Evolutionary conservation across 2,797 vertebrate genomes (phyloP).

Genomic region (Pelobates cultripes): DNA sequence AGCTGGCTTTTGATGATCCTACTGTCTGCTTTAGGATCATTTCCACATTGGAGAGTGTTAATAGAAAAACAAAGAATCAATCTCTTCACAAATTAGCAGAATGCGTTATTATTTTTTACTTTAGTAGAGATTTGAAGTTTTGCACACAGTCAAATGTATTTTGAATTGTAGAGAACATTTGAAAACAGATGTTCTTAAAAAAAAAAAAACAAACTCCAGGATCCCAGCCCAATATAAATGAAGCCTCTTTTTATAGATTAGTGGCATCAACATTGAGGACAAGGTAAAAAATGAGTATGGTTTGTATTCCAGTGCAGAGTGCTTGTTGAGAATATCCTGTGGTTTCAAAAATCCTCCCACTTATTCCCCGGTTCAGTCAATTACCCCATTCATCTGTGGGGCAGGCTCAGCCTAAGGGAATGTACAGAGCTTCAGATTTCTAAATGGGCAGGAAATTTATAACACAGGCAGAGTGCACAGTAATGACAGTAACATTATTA

Average conservation of each 20-base stretch:
- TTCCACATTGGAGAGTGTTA: not conserved
- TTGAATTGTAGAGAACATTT: not conserved
- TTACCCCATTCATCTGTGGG: slow-evolving; percentile 55
- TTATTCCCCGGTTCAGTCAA: slow-evolving; percentile 55
- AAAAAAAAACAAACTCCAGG: slow-evolving; percentile 31
- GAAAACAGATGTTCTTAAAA: slow-evolving; percentile 43
- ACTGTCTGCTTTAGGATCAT: not conserved
- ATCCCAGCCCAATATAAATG: slow-evolving; percentile 37
- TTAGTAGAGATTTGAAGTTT: not conserved
- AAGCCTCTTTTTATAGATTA: slow-evolving; percentile 54
- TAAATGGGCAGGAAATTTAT: slow-evolving; percentile 57
- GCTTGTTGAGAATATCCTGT: slow-evolving; percentile 56
- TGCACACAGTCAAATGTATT: slow-evolving; percentile 13
- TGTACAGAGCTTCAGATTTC: slow-evolving; percentile 55
- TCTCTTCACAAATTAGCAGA: not conserved
- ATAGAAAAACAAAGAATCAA: not conserved
- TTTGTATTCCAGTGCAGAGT: slow-evolving; percentile 52
- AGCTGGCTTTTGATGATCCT: not conserved
- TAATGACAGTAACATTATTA: slow-evolving; percentile 58
- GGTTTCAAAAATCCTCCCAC: slow-evolving; percentile 55
- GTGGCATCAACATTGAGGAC: slow-evolving; percentile 50
- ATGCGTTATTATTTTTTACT: not conserved
- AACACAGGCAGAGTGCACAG: slow-evolving; percentile 51
- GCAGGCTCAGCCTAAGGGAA: slow-evolving; percentile 54
- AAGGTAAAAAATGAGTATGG: slow-evolving; percentile 53